Evolutionary conservation across 1,140 invertebrate species (phyloP).

Genomic region (Acyrthosiphon pisum): DNA sequence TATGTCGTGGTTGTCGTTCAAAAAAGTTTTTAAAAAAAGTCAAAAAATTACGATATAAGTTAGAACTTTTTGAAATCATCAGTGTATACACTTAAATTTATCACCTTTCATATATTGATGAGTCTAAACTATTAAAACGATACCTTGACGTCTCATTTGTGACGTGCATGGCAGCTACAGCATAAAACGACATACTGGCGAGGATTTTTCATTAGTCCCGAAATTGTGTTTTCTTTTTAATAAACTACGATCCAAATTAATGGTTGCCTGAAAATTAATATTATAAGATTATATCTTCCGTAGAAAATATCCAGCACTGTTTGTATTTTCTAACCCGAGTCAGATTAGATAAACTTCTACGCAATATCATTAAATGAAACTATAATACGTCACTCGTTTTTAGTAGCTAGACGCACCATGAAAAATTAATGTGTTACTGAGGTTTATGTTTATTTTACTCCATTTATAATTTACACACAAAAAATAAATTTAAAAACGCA

Average conservation of each 20-base stretch:
- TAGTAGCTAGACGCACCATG: not conserved
- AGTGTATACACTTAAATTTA: too few species aligned
- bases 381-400: not conserved
- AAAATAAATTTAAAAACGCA: not conserved
- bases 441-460: not conserved
- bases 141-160: not conserved
- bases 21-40: too few species aligned
- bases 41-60: too few species aligned
- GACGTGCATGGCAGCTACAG: not conserved
- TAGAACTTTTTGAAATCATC: too few species aligned
- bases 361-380: not conserved
- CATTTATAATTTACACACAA: not conserved
- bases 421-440: not conserved
- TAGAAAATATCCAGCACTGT: not conserved
- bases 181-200: not conserved
- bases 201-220: not conserved
- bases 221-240: not conserved
- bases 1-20: too few species aligned
- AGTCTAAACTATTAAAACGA: not conserved
- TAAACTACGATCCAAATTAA: not conserved
- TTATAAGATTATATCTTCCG: not conserved
- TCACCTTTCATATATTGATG: not conserved
- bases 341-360: not conserved
- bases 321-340: not conserved
- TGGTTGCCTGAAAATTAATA: not conserved